Evolutionary conservation across 2,113 vertebrate species (phyloP).

Genomic region (Tachuris rubrigastra): DNA sequence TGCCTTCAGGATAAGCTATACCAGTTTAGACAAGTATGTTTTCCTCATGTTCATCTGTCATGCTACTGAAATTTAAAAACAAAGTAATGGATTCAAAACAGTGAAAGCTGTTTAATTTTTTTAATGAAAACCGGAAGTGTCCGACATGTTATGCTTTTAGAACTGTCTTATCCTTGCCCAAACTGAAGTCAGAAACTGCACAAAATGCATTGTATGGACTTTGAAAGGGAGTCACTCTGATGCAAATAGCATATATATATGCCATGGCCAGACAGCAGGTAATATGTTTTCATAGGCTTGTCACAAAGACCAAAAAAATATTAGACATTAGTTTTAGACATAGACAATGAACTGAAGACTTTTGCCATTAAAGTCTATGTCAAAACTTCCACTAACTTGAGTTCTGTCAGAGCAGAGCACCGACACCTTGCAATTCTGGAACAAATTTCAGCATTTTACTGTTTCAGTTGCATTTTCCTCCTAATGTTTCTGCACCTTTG

Average conservation of each 20-base stretch:
- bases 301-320: background rate
- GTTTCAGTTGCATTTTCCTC: background rate
- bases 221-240: background rate
- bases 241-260: background rate
- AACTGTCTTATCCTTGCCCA: background rate
- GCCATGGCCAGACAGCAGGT: background rate
- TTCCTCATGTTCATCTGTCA: background rate
- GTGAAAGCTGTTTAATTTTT: background rate
- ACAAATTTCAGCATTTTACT: background rate
- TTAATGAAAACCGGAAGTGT: background rate
- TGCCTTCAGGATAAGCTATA: background rate
- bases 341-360: accelerated
- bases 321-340: background rate
- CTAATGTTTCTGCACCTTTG: background rate
- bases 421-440: background rate
- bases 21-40: background rate
- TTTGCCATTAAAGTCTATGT: background rate
- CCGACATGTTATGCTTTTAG: background rate
- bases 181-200: background rate
- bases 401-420: background rate
- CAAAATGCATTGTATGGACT: background rate
- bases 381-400: background rate
- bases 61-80: background rate
- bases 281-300: background rate
- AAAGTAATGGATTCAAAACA: background rate